Base-by-base conservation (phyloP, 1,140 invertebrate species). In the Drosophila lacteicornis region DNA sequence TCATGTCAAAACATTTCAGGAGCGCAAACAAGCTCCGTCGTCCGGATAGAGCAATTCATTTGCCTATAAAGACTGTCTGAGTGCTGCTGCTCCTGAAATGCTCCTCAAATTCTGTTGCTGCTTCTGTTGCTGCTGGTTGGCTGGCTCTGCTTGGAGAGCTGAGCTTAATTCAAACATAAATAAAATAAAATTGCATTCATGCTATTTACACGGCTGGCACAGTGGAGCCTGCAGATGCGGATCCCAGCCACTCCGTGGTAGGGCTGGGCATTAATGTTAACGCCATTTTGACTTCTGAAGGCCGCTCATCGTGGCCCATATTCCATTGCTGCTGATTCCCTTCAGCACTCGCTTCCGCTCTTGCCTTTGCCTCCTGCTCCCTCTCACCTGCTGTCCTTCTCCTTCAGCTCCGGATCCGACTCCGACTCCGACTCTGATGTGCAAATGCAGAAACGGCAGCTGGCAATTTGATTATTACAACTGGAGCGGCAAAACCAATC, bases 391-490 rank as follows among this genome's bases (percentile, higher is more conserved):
- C 36, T 50, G 45, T 25, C 43, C 45, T 40, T 76, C 53, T 67
- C 25, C 36, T 50, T 43, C 12, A 33, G 51, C 33, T 50, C 9
- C 19, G 19, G 8, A 15, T 30, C 27, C 27, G 27, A 30, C 53
- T 66, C 33, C 11, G 70, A 38, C 60, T 46, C 30, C 11, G 42
- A 19, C 33, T 53, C 51, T 25, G 42, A 53, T 53, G 33, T 75
- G 36, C 40, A 51, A 47, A 53, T 75, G 71, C 33, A 65, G 30
- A 58, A 66, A 66, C 53, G 43, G 60, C 38, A 55, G 62, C 45
- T 53, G 65, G 68, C 82, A 71, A 86, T 79, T 86, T 82, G 82
- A 87, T 87, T 87, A 87, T 79, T 79, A 65, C 70, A 79, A 86
- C 77, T 85, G 70, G 49, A 49, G 63, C 47, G 46, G 43, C 75